These are phyloP conservation scores for Selene dorsalis DNA, from an alignment of 2,797 vertebrate genomes.

Conservation along the genomic window DNA sequence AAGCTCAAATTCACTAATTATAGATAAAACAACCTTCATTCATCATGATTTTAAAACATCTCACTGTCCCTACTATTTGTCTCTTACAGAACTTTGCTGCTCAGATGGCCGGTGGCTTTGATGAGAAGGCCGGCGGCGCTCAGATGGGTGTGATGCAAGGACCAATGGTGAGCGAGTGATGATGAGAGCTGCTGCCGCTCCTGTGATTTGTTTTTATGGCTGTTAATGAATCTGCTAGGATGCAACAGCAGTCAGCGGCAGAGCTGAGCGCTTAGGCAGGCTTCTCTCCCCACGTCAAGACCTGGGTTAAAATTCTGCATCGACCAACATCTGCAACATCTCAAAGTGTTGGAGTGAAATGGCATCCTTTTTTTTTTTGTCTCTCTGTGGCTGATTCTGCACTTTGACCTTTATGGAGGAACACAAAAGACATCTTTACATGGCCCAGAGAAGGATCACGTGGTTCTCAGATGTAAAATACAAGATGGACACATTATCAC, in stretches of 20 bases:
- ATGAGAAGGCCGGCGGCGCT: conserved; percentile 93
- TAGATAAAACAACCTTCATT: not conserved
- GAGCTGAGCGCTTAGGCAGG: not conserved
- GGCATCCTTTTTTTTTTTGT: not conserved
- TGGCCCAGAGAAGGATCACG: conserved; percentile 2
- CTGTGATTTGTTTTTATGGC: not conserved
- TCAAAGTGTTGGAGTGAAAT: not conserved
- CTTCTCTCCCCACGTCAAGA: not conserved
- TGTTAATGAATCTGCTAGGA: conserved; percentile 20
- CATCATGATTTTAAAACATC: not conserved
- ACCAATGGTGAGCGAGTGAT: conserved; percentile 84
- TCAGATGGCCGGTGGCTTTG: conserved; percentile 94
- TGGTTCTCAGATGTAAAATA: conserved; percentile 19
- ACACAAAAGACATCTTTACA: not conserved
- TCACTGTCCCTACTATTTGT: conserved; percentile 2
- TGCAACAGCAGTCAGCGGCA: not conserved
- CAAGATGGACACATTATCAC: conserved; percentile 22
- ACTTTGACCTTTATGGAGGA: conserved; percentile 7
- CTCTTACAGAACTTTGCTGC: conserved; percentile 92
- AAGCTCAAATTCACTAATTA: not conserved
- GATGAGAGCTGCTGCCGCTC: conserved; percentile 38
- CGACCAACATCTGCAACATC: conserved; percentile 4
- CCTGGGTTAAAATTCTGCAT: not conserved
- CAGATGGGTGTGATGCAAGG: conserved; percentile 97
- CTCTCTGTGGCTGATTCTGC: not conserved